phyloP scores from a whole-genome alignment of 2,113 vertebrate species.

The Micromys minutus region DNA sequence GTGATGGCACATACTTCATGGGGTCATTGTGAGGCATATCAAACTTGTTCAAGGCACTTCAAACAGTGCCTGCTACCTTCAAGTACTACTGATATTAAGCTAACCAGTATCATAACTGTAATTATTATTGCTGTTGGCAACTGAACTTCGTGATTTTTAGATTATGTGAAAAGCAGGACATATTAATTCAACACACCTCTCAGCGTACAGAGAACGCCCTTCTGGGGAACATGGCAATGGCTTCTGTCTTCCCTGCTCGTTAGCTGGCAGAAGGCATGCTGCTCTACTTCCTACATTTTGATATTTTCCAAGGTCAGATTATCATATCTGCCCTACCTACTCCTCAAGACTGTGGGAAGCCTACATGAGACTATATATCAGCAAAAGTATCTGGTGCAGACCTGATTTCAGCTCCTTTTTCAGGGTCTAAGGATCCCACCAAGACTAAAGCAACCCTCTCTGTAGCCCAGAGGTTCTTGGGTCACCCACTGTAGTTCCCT shows the following conservation, averaged over 20 bases:
- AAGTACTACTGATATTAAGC: not conserved
- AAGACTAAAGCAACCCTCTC: not conserved
- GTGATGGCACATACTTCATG: not conserved
- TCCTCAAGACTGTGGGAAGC: not conserved
- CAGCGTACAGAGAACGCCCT: not conserved
- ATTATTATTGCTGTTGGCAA: not conserved
- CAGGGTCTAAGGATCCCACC: not conserved
- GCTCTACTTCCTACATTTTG: not conserved
- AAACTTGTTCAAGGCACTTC: not conserved
- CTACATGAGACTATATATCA: rapidly evolving
- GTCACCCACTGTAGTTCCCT: not conserved
- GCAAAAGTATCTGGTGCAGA: not conserved
- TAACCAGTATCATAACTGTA: not conserved
- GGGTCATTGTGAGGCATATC: not conserved
- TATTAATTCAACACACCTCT: not conserved
- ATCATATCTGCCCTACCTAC: not conserved
- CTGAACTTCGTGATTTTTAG: not conserved
- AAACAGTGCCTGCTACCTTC: not conserved
- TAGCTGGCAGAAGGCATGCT: not conserved
- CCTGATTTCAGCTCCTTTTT: not conserved
- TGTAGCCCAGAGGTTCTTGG: not conserved
- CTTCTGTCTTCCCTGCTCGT: not conserved
- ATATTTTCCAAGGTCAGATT: not conserved
- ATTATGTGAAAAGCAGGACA: not conserved
- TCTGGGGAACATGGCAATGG: not conserved